Evolutionary conservation across 2,113 vertebrate genomes (phyloP).

Genomic region (Physeter macrocephalus): DNA sequence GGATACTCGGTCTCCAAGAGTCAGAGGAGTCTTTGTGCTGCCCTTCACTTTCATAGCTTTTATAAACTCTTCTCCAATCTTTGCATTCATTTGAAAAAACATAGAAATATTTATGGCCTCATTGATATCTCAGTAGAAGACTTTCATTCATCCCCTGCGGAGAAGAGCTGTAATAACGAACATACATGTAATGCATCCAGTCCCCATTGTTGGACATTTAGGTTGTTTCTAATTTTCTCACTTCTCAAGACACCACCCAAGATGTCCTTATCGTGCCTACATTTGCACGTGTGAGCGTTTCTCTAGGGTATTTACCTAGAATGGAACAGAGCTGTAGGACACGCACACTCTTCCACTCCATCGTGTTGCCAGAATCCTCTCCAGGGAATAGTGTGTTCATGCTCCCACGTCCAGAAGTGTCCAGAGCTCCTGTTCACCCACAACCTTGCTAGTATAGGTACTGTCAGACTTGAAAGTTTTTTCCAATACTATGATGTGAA

Average conservation of each 20-base stretch:
- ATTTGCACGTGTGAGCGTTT: neutral
- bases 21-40: neutral
- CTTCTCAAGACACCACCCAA: neutral
- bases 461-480: neutral
- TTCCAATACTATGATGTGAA: neutral
- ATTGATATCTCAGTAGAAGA: neutral
- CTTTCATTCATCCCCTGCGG: neutral
- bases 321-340: neutral
- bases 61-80: neutral
- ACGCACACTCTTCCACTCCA: too few species aligned
- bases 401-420: neutral
- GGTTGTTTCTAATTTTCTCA: neutral
- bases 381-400: rapidly evolving
- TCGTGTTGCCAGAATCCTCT: neutral
- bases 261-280: neutral
- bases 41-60: neutral
- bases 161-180: neutral
- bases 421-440: neutral
- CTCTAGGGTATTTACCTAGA: neutral
- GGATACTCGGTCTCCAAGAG: neutral
- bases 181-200: neutral
- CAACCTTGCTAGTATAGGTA: neutral
- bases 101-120: too few species aligned
- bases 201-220: neutral
- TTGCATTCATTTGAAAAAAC: neutral